Evolutionary conservation across 2,113 vertebrate species (phyloP).

Genomic region (Leptocoma aspasia): DNA sequence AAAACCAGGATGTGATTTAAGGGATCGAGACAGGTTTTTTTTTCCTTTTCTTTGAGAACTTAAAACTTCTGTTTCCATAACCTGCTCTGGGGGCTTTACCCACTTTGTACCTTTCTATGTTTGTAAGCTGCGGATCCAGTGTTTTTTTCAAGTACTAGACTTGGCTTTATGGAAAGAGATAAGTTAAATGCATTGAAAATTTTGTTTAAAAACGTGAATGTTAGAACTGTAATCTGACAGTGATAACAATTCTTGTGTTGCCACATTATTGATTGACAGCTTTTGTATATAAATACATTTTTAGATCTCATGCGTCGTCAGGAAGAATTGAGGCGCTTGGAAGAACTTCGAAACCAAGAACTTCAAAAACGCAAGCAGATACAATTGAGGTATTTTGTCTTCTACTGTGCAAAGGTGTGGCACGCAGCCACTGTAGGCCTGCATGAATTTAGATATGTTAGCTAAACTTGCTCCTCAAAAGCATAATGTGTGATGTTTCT

Average conservation of each 20-base stretch:
- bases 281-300: not conserved
- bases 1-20: not conserved
- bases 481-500: not conserved
- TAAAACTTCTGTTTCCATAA: not conserved
- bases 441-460: not conserved
- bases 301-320: slow-evolving; percentile 96
- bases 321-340: slow-evolving; percentile 92
- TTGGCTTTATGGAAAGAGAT: not conserved
- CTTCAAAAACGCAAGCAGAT: slow-evolving; percentile 97
- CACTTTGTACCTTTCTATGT: not conserved
- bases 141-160: not conserved
- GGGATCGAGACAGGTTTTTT: not conserved
- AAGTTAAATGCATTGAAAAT: not conserved
- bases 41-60: not conserved
- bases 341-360: slow-evolving; percentile 96
- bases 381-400: slow-evolving; percentile 85
- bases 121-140: not conserved
- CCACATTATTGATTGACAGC: not conserved
- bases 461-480: not conserved
- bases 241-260: not conserved
- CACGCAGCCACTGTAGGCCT: not conserved
- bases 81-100: not conserved
- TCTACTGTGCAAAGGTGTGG: not conserved
- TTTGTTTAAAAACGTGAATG: not conserved
- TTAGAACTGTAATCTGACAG: not conserved